Evolutionary conservation across 1,140 invertebrate genomes (phyloP).

Genomic region (Drosophila nebulosa): DNA sequence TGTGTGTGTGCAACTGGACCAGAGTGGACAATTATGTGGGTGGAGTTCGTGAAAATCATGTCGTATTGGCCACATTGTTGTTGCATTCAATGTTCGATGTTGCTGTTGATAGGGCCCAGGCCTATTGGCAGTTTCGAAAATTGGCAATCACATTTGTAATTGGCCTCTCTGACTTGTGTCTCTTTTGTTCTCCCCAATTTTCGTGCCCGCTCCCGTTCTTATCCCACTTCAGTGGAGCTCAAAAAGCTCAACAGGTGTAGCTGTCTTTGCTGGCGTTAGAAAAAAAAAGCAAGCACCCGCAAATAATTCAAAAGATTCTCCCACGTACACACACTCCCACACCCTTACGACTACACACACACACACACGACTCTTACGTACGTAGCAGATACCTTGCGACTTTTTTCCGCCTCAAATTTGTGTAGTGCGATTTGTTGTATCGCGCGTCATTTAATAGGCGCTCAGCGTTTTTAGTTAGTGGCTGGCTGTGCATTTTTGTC

Average conservation of each 20-base stretch:
- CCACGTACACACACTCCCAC: constrained; percentile 1
- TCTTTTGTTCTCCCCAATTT: constrained; percentile 14
- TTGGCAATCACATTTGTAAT: constrained; percentile 67
- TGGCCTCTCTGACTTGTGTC: constrained; percentile 49
- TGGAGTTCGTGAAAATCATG: constrained; percentile 67
- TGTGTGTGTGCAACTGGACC: constrained; percentile 3
- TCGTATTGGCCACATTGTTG: constrained; percentile 64
- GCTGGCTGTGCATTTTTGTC: constrained; percentile 33
- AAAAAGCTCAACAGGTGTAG: constrained; percentile 30
- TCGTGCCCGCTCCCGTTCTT: not conserved
- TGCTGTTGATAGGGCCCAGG: constrained; percentile 48
- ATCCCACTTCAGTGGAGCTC: not conserved
- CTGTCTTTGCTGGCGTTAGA: constrained; percentile 2
- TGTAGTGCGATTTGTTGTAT: constrained; percentile 76
- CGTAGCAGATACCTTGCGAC: constrained; percentile 22
- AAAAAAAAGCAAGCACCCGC: constrained; percentile 3
- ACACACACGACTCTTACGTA: constrained; percentile 9
- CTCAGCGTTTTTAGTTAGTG: constrained; percentile 38
- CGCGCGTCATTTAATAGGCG: constrained; percentile 71
- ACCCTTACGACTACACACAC: not conserved
- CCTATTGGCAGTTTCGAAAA: constrained; percentile 55
- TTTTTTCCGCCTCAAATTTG: constrained; percentile 51
- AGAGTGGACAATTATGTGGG: constrained; percentile 60
- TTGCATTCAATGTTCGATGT: constrained; percentile 45
- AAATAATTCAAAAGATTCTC: constrained; percentile 14